Percentiles rank a stretch among this genome's conserved stretches.
These are phyloP conservation scores for Adelphocoris suturalis DNA, from an alignment of 2,888 invertebrate genomes.

Conservation along the genomic window DNA sequence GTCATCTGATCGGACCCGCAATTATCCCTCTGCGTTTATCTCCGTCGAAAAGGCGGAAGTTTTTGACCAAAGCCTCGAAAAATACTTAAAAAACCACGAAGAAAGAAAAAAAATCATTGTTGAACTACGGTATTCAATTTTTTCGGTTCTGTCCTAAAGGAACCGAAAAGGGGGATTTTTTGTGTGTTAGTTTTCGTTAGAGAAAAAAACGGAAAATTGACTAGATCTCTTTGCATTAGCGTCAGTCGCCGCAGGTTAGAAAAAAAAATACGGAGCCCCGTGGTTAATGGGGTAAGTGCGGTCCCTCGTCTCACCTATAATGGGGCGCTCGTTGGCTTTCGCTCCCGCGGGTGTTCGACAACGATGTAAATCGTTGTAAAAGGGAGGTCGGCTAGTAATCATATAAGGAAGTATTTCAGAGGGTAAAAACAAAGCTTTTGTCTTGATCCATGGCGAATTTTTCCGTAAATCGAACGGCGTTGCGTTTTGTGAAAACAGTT, in stretches of 20 bases:
- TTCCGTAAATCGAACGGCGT: neutral
- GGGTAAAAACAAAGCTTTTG: constrained; percentile 29
- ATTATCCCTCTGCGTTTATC: constrained; percentile 27
- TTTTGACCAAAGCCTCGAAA: constrained; percentile 21
- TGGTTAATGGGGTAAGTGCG: constrained; percentile 20
- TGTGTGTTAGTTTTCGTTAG: constrained; percentile 1
- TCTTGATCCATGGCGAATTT: constrained; percentile 36
- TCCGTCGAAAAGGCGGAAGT: constrained; percentile 24
- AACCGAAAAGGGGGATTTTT: neutral
- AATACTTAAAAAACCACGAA: neutral
- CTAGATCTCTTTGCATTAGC: constrained; percentile 48
- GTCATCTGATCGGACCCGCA: constrained; percentile 4
- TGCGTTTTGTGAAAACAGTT: neutral
- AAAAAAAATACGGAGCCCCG: neutral
- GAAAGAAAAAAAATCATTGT: neutral
- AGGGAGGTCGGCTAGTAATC: constrained; percentile 28
- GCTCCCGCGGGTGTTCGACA: neutral
- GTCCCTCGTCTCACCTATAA: neutral
- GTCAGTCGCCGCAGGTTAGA: neutral
- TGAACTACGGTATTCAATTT: constrained; percentile 40
- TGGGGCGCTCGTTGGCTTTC: constrained; percentile 23
- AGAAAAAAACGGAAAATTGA: constrained; percentile 34
- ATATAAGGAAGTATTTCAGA: constrained; percentile 15
- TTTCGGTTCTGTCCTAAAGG: neutral
- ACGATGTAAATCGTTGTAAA: constrained; percentile 1